Evolutionary conservation across 35 echinoderm and acorn worm genomes (phyloP).

Genomic region (Apostichopus japonicus): DNA sequence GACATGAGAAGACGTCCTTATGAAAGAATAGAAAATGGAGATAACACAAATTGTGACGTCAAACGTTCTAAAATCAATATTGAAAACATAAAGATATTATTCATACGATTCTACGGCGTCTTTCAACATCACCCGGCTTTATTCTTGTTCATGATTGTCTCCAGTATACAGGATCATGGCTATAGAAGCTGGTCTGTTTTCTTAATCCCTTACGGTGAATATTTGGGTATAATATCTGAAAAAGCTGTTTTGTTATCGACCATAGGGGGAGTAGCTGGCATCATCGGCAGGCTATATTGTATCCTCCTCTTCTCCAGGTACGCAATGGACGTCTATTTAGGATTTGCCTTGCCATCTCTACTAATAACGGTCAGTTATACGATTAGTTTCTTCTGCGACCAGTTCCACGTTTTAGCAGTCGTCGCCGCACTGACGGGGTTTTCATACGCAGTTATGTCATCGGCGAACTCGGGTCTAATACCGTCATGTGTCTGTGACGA

Average conservation of each 20-base stretch:
- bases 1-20: background rate
- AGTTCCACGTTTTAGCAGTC: background rate
- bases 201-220: slow-evolving; percentile 18
- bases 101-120: background rate
- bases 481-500: background rate
- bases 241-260: slow-evolving; percentile 17
- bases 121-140: background rate
- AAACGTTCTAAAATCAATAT: background rate
- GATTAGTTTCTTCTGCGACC: background rate
- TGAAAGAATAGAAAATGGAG: background rate
- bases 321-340: background rate
- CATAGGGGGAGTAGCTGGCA: background rate
- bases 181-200: slow-evolving; percentile 34
- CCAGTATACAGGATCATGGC: background rate
- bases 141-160: background rate
- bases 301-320: background rate
- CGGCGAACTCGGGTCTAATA: background rate
- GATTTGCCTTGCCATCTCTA: background rate
- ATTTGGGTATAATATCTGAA: background rate
- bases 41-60: background rate
- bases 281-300: background rate
- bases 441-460: background rate
- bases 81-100: background rate
- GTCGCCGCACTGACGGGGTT: background rate
- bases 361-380: background rate